phyloP scores from a whole-genome alignment of 2,888 invertebrate genomes.

The Carpatolechia fugitivella region DNA sequence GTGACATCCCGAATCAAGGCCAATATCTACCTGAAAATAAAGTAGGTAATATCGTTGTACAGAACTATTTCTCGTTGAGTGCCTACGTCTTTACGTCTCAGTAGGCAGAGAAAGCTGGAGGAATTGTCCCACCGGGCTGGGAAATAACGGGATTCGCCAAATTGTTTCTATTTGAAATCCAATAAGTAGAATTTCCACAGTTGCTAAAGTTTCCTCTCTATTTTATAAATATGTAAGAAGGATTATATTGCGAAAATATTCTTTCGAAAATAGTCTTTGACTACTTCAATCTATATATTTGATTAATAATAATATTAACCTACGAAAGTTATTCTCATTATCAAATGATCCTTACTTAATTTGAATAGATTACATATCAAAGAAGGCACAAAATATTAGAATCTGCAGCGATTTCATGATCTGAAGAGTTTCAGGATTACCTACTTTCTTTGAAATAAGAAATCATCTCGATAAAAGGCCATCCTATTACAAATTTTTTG shows the following conservation, averaged over 20 bases:
- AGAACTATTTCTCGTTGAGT: background rate
- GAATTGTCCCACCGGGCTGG: background rate
- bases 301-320: background rate
- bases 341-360: constrained; percentile 9
- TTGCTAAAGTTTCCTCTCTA: too few species aligned
- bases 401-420: constrained; percentile 3
- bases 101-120: background rate
- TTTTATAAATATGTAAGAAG: too few species aligned
- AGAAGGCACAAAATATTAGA: constrained; percentile 7
- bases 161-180: background rate
- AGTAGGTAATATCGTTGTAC: too few species aligned
- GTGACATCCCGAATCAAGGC: too few species aligned
- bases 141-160: background rate
- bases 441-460: constrained; percentile 30
- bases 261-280: too few species aligned
- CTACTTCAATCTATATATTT: too few species aligned
- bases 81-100: background rate
- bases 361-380: constrained; percentile 7
- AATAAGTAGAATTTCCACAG: background rate
- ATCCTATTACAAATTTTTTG: constrained; percentile 37
- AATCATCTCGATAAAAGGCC: constrained; percentile 38
- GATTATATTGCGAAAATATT: too few species aligned
- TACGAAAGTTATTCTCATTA: background rate
- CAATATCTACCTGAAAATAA: too few species aligned
- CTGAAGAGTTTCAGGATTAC: constrained; percentile 18